These are phyloP conservation scores for Pediacus dermestoides DNA, from an alignment of 2,888 invertebrate genomes.

Conservation along the genomic window DNA sequence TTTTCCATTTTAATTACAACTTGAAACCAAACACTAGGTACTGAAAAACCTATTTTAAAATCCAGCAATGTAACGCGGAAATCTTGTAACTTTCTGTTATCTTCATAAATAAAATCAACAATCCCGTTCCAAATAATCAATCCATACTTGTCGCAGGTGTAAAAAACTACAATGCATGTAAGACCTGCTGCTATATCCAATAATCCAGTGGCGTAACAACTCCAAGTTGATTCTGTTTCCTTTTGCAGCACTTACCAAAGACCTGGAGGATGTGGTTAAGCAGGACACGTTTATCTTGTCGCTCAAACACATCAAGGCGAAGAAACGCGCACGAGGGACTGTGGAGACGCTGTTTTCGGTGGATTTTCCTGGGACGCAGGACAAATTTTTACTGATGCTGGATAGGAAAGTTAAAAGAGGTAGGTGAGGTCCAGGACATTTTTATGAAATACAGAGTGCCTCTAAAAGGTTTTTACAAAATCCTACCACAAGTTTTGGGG, in stretches of 20 bases:
- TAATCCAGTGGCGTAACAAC: conserved; percentile 11
- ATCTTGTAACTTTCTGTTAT: conserved; percentile 14
- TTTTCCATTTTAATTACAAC: conserved; percentile 8
- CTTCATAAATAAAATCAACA: conserved; percentile 22
- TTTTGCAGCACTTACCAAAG: conserved; percentile 50
- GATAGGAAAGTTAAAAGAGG: conserved; percentile 56
- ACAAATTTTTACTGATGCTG: conserved; percentile 55
- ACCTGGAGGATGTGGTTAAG: conserved; percentile 52
- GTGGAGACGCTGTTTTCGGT: conserved; percentile 56
- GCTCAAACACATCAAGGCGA: conserved; percentile 54
- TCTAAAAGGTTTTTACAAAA: too few relatives aligned
- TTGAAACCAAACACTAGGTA: background rate
- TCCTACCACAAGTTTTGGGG: too few relatives aligned
- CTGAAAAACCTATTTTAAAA: conserved; percentile 9
- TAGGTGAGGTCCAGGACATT: conserved; percentile 32
- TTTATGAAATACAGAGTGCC: too few relatives aligned
- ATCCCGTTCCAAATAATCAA: conserved; percentile 31
- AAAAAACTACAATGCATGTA: conserved; percentile 13
- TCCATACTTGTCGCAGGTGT: conserved; percentile 26
- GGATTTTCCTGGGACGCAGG: conserved; percentile 54
- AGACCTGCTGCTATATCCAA: conserved; percentile 7
- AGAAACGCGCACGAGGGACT: conserved; percentile 47
- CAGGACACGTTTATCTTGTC: conserved; percentile 55
- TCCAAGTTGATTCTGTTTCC: conserved; percentile 3
- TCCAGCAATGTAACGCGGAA: conserved; percentile 25